A percentile compares a stretch with the other conserved stretches of the same genome.
These are phyloP conservation scores for Cremastinae sp. DNA, from an alignment of 2,888 invertebrate genomes.

Conservation along the genomic window DNA sequence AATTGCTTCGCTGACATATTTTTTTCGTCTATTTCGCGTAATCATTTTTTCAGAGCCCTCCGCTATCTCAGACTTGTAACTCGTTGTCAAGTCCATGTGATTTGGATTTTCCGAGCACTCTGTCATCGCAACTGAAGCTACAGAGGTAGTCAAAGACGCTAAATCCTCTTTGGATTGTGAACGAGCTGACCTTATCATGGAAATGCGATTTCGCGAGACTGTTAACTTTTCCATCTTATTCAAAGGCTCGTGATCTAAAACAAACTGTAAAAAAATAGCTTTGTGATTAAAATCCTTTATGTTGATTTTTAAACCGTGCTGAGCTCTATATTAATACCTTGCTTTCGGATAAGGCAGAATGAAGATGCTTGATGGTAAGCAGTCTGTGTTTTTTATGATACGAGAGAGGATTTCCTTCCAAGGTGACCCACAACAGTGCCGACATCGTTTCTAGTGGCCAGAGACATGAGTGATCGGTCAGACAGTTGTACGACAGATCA, in stretches of 20 bases:
- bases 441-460: slow-evolving; percentile 82
- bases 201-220: slow-evolving; percentile 73
- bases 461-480: slow-evolving; percentile 83
- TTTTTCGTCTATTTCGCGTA: slow-evolving; percentile 68
- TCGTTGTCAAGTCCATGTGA: slow-evolving; percentile 46
- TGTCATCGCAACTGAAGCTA: slow-evolving; percentile 59
- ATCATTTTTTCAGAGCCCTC: slow-evolving; percentile 61
- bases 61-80: slow-evolving; percentile 56
- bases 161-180: slow-evolving; percentile 64
- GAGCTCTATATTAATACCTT: slow-evolving; percentile 75
- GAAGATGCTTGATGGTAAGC: slow-evolving; percentile 82
- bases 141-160: slow-evolving; percentile 63
- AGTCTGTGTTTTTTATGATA: slow-evolving; percentile 84
- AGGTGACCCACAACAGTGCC: slow-evolving; percentile 82
- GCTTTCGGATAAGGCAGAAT: slow-evolving; percentile 82
- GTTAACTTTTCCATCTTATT: slow-evolving; percentile 82
- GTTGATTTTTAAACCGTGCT: background rate
- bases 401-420: slow-evolving; percentile 85
- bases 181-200: slow-evolving; percentile 64
- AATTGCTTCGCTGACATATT: slow-evolving; percentile 78
- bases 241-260: slow-evolving; percentile 82
- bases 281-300: slow-evolving; percentile 7
- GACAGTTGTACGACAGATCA: slow-evolving; percentile 85
- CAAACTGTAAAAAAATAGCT: slow-evolving; percentile 80
- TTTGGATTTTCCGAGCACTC: slow-evolving; percentile 49